Conservation (phyloP, 2,888 invertebrate species). For the Schizaphis graminum region DNA sequence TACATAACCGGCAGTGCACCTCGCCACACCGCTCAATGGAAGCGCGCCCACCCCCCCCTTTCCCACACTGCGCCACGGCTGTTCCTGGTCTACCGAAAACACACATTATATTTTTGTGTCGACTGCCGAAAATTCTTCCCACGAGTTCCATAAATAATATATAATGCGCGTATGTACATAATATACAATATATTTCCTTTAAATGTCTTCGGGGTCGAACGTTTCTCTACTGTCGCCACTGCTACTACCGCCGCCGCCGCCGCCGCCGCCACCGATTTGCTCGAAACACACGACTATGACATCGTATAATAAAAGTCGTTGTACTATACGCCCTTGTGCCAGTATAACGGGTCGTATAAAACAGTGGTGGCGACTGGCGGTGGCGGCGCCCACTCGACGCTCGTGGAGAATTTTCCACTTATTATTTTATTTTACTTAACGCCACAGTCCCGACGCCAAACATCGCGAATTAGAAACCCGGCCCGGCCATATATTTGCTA, state of each 20-base stretch:
- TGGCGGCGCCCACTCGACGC: constrained; percentile 30
- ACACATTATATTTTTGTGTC: constrained; percentile 40
- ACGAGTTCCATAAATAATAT: constrained; percentile 51
- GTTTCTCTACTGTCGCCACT: constrained; percentile 11
- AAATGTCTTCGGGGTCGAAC: constrained; percentile 41
- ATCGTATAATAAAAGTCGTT: neutral
- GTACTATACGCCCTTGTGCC: neutral
- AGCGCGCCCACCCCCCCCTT: too few relatives aligned
- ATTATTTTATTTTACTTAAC: constrained; percentile 37
- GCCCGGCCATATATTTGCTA: constrained; percentile 1
- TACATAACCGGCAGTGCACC: neutral
- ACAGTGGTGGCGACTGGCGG: neutral
- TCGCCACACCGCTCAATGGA: too few relatives aligned
- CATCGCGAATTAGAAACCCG: constrained; percentile 44
- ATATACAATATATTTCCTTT: constrained; percentile 46
- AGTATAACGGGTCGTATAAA: neutral
- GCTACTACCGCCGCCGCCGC: neutral
- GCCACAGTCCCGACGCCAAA: constrained; percentile 35
- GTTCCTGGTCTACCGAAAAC: constrained; percentile 31
- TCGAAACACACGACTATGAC: neutral
- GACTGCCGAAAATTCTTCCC: constrained; percentile 45
- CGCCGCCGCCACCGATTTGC: neutral
- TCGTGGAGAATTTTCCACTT: constrained; percentile 17
- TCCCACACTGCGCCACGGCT: neutral
- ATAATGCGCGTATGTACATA: neutral